Evolutionary conservation across 2,797 vertebrate genomes (phyloP), one percentile per base, ranked within the genome.

Genomic region (Myotis findleyi): DNA sequence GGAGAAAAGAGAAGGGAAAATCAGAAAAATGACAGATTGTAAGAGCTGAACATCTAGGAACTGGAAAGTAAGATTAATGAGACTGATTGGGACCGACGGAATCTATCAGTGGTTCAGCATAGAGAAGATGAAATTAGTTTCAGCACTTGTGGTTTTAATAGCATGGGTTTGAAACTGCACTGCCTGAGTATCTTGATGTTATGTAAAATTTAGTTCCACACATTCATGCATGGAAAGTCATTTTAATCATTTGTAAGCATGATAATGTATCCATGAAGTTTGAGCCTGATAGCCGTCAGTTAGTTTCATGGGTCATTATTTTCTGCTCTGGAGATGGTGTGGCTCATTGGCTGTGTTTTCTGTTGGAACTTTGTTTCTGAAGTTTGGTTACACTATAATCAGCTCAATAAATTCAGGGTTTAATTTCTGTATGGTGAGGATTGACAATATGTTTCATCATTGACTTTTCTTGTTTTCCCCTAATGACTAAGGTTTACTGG

Each of bases 251-350:
- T 76, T 62, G 47, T 87, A 87, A 80, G 64, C 73, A 44, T 66
- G 86, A 95, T 92, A 80, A 95, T 80, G 57, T 85, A 75, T 30
- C 66, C 47, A 13, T 81, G 75, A 95, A 81, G 53, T 77, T 25
- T 86, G 76, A 95, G 66, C 66, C 83, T 8, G 44, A 89, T 95
- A 93, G 87, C 71, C 75, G 84, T 94, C 80, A 77, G 71, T 96
- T 91, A 47, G 80, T 94, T 95, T 95, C 94, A 94, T n/a, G 71
- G 91, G 7, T 92, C 53, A 41, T 95, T 95, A 84, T 95, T 95
- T 97, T 89, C 86, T 72, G 30, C 84, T 89, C 0, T 23, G 55
- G 59, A 77, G 44, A 49, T 81, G n/a, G 44, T 47, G 44, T 47
- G 76, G 76, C 76, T 84, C 94, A 73, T 55, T 87, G 91, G n/a